Conservation (phyloP, 35 echinoderm and acorn worm species). For the Apostichopus japonicus region DNA sequence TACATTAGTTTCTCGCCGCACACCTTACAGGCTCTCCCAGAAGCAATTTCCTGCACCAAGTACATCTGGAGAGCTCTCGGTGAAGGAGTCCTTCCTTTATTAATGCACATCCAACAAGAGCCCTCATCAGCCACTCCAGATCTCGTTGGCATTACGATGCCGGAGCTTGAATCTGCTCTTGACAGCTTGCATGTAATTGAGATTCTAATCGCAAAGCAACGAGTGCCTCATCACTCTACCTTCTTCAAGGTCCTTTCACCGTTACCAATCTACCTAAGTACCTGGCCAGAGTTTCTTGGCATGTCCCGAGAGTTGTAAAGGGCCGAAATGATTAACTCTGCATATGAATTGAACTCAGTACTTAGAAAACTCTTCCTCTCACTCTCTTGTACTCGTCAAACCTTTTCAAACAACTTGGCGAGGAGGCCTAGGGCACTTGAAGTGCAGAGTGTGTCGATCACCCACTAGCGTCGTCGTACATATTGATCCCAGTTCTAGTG, state of each 20-base stretch:
- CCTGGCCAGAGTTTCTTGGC: slow-evolving; percentile 31
- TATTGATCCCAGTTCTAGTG: slow-evolving; percentile 62
- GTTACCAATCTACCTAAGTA: slow-evolving; percentile 56
- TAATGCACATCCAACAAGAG: slow-evolving; percentile 55
- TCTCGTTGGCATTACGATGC: slow-evolving; percentile 60
- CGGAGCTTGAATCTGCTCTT: slow-evolving; percentile 39
- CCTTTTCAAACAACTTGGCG: slow-evolving; percentile 46
- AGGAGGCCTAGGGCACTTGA: slow-evolving; percentile 60
- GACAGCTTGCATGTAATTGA: slow-evolving; percentile 66
- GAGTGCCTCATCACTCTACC: slow-evolving; percentile 42
- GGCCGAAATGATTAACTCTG: slow-evolving; percentile 48
- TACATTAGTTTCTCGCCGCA: slow-evolving; percentile 11
- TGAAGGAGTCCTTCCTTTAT: slow-evolving; percentile 44
- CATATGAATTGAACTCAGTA: slow-evolving; percentile 44
- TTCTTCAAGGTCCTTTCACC: slow-evolving; percentile 53
- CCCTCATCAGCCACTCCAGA: slow-evolving; percentile 59
- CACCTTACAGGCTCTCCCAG: slow-evolving; percentile 41
- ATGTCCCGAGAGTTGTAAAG: slow-evolving; percentile 41
- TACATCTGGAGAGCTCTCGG: slow-evolving; percentile 33
- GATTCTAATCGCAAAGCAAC: slow-evolving; percentile 55
- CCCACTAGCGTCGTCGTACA: slow-evolving; percentile 38
- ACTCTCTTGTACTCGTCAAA: slow-evolving; percentile 44
- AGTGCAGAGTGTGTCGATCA: slow-evolving; percentile 35
- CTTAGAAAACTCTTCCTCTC: slow-evolving; percentile 25
- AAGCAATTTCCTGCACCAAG: slow-evolving; percentile 62